Base-by-base conservation (phyloP, 2,797 vertebrate species). In the Onychomys torridus region DNA sequence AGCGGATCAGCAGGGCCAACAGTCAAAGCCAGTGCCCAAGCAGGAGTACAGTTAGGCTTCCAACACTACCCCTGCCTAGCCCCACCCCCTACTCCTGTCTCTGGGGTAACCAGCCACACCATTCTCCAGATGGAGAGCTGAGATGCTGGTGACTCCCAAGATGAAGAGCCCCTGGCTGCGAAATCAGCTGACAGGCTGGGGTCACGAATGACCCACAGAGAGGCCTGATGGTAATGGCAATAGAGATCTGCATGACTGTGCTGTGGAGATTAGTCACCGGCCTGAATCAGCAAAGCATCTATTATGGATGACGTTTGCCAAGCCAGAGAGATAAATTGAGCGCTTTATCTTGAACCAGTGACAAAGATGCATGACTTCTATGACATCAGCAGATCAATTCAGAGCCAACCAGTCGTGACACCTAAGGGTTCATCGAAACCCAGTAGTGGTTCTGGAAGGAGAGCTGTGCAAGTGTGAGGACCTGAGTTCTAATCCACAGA, bases 321-420 rank as follows among this genome's bases (percentile, higher is more conserved):
- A 81, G 97, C 19, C 1, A 77, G 90, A 97, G 90, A 97, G 95
- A 96, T 27, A 97, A 97, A 89, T 77, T 1, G 76, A 4, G 3
- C 84, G n/a, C 77, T 85, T 91, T 95, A 88, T 89, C n/a, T 93
- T 91, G 78, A 95, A 97, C 92, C 84, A 95, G 93, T 79, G 97
- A 95, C 0, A 0, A 89, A 96, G 93, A 92, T 67, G 67, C 88
- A 71, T 59, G 52, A 83, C 94, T 97, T 97, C 96, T 97, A 91
- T 69, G 67, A 94, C 97, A 97, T 97, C 97, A 2, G 97, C 96
- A 97, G 97, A 98, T 98, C 97, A 83, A 98, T 98, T 81, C 87
- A 96, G 94, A 98, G 96, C 95, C 97, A 97, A 65, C 97, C 97
- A 97, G 95, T 97, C 90, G 96, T 96, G 97, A 96, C 94, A 88